A percentile compares a stretch with the other conserved stretches of the same genome.
Evolutionary conservation across 2,888 invertebrate species (phyloP).

Genomic region (Spialia ferax): DNA sequence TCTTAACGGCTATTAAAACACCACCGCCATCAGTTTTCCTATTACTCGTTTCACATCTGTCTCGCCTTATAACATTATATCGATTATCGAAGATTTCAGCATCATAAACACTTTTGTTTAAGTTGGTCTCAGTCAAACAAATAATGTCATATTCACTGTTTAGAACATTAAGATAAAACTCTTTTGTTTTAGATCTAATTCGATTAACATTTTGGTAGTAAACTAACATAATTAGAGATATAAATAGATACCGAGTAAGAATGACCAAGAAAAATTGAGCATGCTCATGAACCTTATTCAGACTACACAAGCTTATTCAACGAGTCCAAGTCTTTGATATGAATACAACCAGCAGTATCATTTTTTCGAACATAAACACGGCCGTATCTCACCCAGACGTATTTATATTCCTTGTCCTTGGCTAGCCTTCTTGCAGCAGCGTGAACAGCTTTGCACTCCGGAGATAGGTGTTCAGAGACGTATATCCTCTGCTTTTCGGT

Average conservation of each 20-base stretch:
- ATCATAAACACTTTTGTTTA: slow-evolving; percentile 20
- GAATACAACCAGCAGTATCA: slow-evolving; percentile 2
- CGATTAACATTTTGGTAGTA: slow-evolving; percentile 20
- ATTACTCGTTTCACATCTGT: slow-evolving; percentile 4
- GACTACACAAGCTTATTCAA: not conserved
- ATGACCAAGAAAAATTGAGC: not conserved
- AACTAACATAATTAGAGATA: not conserved
- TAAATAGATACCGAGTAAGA: not conserved
- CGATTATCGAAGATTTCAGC: slow-evolving; percentile 20
- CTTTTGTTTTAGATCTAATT: slow-evolving; percentile 10
- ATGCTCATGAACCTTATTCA: not conserved
- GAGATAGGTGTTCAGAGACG: slow-evolving; percentile 16
- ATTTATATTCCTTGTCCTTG: slow-evolving; percentile 4
- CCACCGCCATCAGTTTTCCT: slow-evolving; percentile 14
- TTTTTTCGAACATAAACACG: slow-evolving; percentile 15
- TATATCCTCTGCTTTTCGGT: not conserved
- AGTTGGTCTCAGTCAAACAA: slow-evolving; percentile 22
- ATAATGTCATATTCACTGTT: slow-evolving; percentile 24
- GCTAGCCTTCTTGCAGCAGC: slow-evolving; percentile 16
- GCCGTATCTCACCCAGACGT: slow-evolving; percentile 20
- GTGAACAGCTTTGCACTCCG: slow-evolving; percentile 10
- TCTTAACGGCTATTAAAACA: slow-evolving; percentile 2
- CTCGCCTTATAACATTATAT: slow-evolving; percentile 14
- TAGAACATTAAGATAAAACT: slow-evolving; percentile 12
- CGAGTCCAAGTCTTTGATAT: slow-evolving; percentile 18